Evolutionary conservation across 2,888 invertebrate genomes (phyloP).

Genomic region (Empis stercorea): DNA sequence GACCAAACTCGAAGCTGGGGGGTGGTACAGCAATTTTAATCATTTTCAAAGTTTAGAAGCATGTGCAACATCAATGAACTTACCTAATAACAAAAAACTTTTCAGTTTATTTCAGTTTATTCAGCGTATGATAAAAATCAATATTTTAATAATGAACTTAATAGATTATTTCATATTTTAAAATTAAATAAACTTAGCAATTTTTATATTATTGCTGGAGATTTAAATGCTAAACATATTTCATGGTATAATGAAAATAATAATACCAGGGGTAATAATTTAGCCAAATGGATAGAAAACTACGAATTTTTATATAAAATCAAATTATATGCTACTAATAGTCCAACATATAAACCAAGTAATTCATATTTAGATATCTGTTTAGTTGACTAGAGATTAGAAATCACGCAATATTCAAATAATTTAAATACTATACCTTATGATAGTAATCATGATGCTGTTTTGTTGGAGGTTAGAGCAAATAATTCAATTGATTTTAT

Average conservation of each 20-base stretch:
- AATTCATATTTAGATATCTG: slow-evolving; percentile 2
- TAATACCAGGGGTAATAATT: slow-evolving; percentile 3
- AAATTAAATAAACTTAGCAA: slow-evolving; percentile 1
- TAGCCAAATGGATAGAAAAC: slow-evolving; percentile 2
- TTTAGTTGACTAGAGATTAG: neutral
- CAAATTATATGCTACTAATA: neutral
- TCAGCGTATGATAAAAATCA: neutral
- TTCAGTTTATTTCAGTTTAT: neutral
- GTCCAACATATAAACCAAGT: neutral
- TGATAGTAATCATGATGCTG: neutral
- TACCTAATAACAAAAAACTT: neutral
- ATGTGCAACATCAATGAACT: neutral
- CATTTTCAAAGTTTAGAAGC: too few relatives aligned
- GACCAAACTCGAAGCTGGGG: too few relatives aligned
- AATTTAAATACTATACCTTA: neutral
- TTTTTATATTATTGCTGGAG: slow-evolving; percentile 5
- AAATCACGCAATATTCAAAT: neutral
- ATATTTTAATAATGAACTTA: neutral
- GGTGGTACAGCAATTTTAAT: too few relatives aligned
- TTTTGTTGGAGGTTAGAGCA: neutral
- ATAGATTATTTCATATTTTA: slow-evolving; percentile 1
- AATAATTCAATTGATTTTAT: neutral
- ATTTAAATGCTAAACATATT: slow-evolving; percentile 5
- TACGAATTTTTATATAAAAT: neutral
- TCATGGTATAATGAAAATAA: slow-evolving; percentile 2